phyloP scores from a whole-genome alignment of 2,797 vertebrate genomes.

The Pangasius djambal region DNA sequence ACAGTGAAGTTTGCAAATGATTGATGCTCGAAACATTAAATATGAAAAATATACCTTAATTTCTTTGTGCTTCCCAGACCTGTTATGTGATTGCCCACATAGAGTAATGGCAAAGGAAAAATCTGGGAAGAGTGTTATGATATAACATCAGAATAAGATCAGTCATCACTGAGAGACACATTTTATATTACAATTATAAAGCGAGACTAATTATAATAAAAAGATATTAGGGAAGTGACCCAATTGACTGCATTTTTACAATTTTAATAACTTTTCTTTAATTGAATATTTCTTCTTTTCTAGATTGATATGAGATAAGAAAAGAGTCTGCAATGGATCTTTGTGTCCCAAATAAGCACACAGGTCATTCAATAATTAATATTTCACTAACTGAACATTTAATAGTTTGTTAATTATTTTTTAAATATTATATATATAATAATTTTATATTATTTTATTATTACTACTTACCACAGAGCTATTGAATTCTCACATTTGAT shows the following conservation, averaged over 20 bases:
- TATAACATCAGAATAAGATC: neutral
- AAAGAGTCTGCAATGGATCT: neutral
- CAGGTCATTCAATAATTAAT: too few relatives aligned
- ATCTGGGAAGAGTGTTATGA: conserved; percentile 74
- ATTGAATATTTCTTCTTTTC: neutral
- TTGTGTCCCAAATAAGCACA: too few relatives aligned
- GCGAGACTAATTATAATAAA: neutral
- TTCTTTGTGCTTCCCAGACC: conserved; percentile 92
- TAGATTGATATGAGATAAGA: too few relatives aligned
- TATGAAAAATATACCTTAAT: conserved; percentile 79
- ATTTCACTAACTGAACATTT: too few relatives aligned
- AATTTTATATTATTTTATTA: too few relatives aligned
- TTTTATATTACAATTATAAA: neutral
- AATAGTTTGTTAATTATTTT: too few relatives aligned
- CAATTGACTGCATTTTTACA: neutral
- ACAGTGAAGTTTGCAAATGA: neutral
- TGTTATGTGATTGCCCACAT: conserved; percentile 89
- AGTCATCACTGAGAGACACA: neutral
- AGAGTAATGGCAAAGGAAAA: conserved; percentile 90
- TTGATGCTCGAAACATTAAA: neutral
- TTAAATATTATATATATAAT: too few relatives aligned
- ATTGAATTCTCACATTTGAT: too few relatives aligned
- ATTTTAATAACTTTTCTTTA: neutral
- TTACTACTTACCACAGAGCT: too few relatives aligned
- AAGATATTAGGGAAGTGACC: neutral